Conservation (phyloP, 1,140 invertebrate species). For the Theocolax elegans region DNA sequence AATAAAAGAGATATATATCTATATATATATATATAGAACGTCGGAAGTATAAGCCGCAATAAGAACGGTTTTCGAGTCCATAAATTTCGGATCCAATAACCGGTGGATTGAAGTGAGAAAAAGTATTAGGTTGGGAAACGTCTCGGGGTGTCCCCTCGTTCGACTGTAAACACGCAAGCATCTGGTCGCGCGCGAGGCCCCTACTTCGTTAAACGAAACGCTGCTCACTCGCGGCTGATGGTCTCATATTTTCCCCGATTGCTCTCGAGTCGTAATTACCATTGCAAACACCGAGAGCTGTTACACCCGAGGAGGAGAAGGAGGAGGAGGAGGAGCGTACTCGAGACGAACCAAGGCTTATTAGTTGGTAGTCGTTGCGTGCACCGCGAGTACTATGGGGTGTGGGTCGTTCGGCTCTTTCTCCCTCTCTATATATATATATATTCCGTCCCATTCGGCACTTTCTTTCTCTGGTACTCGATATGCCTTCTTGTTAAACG, state of each 20-base stretch:
- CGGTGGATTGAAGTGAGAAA: too few species aligned
- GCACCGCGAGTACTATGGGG: background rate
- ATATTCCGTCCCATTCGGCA: background rate
- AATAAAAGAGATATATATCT: too few species aligned
- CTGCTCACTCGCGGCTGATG: slow-evolving; percentile 22
- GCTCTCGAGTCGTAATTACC: slow-evolving; percentile 57
- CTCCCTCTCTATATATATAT: slow-evolving; percentile 27
- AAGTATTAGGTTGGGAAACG: too few species aligned
- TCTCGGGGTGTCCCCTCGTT: background rate
- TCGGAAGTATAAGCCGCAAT: too few species aligned
- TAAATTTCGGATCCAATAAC: too few species aligned
- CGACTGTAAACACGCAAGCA: slow-evolving; percentile 15
- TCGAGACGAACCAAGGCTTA: slow-evolving; percentile 27
- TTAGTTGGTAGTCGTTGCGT: slow-evolving; percentile 32
- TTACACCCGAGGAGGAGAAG: slow-evolving; percentile 48
- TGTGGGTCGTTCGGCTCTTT: too few species aligned
- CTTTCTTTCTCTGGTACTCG: background rate
- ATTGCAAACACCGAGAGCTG: slow-evolving; percentile 57
- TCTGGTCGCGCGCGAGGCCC: background rate
- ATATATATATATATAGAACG: too few species aligned
- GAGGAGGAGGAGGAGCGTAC: slow-evolving; percentile 28
- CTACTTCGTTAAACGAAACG: slow-evolving; percentile 5
- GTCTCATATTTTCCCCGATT: slow-evolving; percentile 26
- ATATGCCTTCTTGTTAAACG: too few species aligned
- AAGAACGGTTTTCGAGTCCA: too few species aligned